A percentile compares a stretch with the other conserved stretches of the same genome.
Evolutionary conservation across 1,140 invertebrate species (phyloP).

Genomic region (Lepidotrigona ventralis): DNA sequence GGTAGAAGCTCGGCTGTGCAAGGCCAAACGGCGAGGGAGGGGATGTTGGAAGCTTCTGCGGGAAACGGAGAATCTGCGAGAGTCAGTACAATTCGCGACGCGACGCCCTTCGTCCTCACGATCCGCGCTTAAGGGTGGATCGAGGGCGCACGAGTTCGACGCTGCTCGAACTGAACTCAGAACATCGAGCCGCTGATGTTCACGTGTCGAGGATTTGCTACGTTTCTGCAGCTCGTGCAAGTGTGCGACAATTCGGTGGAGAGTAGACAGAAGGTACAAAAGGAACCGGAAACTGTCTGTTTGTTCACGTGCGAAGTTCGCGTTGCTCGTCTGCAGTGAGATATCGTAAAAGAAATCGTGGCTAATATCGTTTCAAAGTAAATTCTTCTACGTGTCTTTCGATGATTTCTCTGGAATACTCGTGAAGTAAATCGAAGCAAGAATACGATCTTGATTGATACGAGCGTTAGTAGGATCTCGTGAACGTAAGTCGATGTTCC

Average conservation of each 20-base stretch:
- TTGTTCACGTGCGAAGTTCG: neutral
- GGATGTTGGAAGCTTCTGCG: slow-evolving; percentile 68
- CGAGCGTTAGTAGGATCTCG: neutral
- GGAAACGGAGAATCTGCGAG: slow-evolving; percentile 69
- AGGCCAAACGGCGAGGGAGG: slow-evolving; percentile 47
- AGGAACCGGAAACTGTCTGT: neutral
- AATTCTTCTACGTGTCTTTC: neutral
- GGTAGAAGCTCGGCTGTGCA: slow-evolving; percentile 57
- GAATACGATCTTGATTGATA: neutral
- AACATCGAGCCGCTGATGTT: neutral
- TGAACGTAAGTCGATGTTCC: too few relatives aligned
- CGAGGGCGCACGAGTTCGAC: slow-evolving; percentile 37
- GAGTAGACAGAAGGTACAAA: neutral
- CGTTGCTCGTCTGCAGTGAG: neutral
- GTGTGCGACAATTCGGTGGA: slow-evolving; percentile 10
- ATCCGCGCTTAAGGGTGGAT: slow-evolving; percentile 46
- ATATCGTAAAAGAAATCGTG: neutral
- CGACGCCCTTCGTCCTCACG: slow-evolving; percentile 65
- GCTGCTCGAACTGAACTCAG: neutral
- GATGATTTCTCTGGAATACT: neutral
- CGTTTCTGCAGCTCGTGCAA: neutral
- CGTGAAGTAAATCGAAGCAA: neutral
- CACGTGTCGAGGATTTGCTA: slow-evolving; percentile 4
- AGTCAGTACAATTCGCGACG: slow-evolving; percentile 75
- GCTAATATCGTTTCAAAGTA: neutral